Evolutionary conservation across 2,797 vertebrate species (phyloP), one percentile per base, ranked within the genome.

Genomic region (Syngnathus acus): DNA sequence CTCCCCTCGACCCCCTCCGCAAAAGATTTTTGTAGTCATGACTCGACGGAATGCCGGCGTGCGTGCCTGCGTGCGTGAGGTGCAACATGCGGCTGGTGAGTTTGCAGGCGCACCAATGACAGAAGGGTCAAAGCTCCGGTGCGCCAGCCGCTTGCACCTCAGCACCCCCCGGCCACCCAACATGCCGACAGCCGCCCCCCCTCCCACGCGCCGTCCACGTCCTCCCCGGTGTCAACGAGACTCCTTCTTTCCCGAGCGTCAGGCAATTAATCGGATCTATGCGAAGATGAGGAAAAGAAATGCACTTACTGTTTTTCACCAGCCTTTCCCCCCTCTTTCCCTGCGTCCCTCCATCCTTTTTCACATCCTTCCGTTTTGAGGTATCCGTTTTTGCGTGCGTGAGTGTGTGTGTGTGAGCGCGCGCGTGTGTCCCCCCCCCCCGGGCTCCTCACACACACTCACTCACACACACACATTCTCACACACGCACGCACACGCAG

Each of bases 41-140:
- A 87, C 81, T 84, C 80, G 88, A 82, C 85, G 70, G 82, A 83
- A 74, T 78, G 72, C 81, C 75, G 79, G 86, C 74, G 72, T 8
- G 9, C 2, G 73, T 68, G 63, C 42, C 42, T 72, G 74, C 66
- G 60, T 14, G 68, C 68, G 65, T 63, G 23, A 32, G 26, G 64
- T 64, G 68, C 50, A 65, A 42, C 66, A 38, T 60, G 72, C 71
- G 62, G 76, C 72, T 65, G 42, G 77, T 84, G 85, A 87, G 83
- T 87, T 87, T 68, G 8, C 83, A 86, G 85, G 83, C 84, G 87
- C 88, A 90, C 89, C 92, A 93, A 93, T 93, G 92, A 93, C 92
- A 93, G 91, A 92, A 86, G 92, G 92, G 92, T 92, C 92, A 93
- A 90, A 92, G 87, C 90, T 85, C 87, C 73, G 68, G 85, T 78